These are phyloP conservation scores for Cryptus viduatorius DNA, from an alignment of 2,888 invertebrate genomes.

Conservation along the genomic window DNA sequence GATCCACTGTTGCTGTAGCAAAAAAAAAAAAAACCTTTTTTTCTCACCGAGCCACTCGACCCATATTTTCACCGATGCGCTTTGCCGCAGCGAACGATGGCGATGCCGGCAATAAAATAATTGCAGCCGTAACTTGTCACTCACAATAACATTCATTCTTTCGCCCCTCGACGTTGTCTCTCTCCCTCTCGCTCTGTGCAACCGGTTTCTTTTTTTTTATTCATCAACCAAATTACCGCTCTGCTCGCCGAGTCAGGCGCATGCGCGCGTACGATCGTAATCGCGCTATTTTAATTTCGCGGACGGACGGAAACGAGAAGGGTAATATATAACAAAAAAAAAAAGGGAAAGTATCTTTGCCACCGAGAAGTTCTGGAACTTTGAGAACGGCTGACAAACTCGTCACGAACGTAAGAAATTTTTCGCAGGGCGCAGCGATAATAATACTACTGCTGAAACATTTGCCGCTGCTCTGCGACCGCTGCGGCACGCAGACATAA, in stretches of 20 bases:
- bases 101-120: conserved; percentile 54
- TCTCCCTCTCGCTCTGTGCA: conserved; percentile 6
- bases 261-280: conserved; percentile 51
- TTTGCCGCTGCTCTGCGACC: conserved; percentile 15
- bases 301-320: conserved; percentile 60
- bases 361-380: conserved; percentile 7
- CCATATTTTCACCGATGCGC: conserved; percentile 6
- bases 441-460: conserved; percentile 46
- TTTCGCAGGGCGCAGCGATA: conserved; percentile 36
- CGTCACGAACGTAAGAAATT: conserved; percentile 1
- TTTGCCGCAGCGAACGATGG: conserved; percentile 4
- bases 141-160: conserved; percentile 59
- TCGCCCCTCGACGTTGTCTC: conserved; percentile 24
- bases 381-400: conserved; percentile 1
- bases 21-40: background rate
- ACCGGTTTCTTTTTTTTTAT: conserved; percentile 17
- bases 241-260: background rate
- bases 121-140: conserved; percentile 50
- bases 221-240: conserved; percentile 64
- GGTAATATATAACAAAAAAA: conserved; percentile 49
- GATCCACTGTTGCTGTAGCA: background rate
- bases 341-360: conserved; percentile 29
- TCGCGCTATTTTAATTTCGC: conserved; percentile 60
- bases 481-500: conserved; percentile 24
- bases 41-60: background rate